Evolutionary conservation across 2,113 vertebrate genomes (phyloP).

Genomic region (Hemiprocne comata): DNA sequence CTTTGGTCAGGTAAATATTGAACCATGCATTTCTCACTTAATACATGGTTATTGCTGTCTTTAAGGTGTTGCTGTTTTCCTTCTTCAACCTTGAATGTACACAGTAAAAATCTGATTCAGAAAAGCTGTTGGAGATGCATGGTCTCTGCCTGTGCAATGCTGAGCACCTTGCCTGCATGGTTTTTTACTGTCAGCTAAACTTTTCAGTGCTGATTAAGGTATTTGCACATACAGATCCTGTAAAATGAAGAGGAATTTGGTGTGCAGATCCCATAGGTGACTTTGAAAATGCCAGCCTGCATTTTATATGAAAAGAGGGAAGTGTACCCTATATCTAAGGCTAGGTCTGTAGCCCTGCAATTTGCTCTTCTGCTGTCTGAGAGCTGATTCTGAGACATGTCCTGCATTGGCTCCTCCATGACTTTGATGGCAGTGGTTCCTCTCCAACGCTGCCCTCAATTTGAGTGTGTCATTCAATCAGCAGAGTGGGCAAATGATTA

Average conservation of each 20-base stretch:
- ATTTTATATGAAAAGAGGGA: not conserved
- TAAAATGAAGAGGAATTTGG: not conserved
- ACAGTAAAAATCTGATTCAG: not conserved
- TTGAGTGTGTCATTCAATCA: accelerated
- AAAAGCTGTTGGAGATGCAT: not conserved
- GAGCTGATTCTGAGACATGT: not conserved
- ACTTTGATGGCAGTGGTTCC: not conserved
- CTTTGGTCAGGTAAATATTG: not conserved
- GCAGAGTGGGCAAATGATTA: not conserved
- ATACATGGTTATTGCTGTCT: not conserved
- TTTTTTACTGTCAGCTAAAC: not conserved
- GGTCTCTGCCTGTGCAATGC: not conserved
- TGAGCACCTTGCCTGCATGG: not conserved
- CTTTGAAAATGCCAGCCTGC: not conserved
- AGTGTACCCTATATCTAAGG: not conserved
- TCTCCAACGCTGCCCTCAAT: not conserved
- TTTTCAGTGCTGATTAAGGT: not conserved
- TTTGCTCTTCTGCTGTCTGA: not conserved
- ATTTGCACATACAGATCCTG: not conserved
- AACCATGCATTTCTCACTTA: not conserved
- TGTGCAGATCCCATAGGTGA: not conserved
- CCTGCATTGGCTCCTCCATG: not conserved
- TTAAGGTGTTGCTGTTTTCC: not conserved
- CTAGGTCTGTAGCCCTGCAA: not conserved
- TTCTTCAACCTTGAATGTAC: not conserved